phyloP scores from a whole-genome alignment of 1,140 invertebrate genomes.

The Bombus polaris region DNA sequence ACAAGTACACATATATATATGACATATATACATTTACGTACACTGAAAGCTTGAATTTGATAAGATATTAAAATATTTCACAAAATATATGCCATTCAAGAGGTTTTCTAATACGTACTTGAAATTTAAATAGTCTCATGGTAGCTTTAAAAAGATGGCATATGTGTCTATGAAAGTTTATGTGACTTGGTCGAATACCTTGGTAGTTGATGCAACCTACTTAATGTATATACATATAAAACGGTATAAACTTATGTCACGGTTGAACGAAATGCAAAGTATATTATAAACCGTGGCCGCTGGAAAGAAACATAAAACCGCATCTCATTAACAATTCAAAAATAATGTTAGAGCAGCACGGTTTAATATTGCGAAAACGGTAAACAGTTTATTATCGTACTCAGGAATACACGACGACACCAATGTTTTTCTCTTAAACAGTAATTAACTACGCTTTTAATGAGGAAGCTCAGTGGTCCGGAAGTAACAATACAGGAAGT shows the following conservation, averaged over 20 bases:
- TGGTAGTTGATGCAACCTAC: not conserved
- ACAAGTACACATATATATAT: not conserved
- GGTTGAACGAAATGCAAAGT: not conserved
- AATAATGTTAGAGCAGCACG: no score
- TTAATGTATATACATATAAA: not conserved
- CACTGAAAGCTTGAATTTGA: no score
- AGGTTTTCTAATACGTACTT: no score
- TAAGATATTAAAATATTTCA: no score
- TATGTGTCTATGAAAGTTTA: not conserved
- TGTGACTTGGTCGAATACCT: not conserved
- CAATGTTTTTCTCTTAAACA: constrained; percentile 56
- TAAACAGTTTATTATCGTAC: not conserved
- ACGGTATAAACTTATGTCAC: not conserved
- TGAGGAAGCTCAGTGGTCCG: constrained; percentile 58
- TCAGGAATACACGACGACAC: constrained; percentile 34
- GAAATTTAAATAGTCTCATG: not conserved
- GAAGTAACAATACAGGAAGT: constrained; percentile 65
- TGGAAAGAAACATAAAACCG: not conserved
- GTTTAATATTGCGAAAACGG: not conserved
- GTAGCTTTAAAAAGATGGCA: not conserved
- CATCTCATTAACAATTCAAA: not conserved
- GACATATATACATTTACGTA: not conserved
- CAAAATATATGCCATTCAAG: not conserved
- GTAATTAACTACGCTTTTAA: constrained; percentile 66
- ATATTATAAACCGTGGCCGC: not conserved